Conservation (phyloP, 2,113 vertebrate genomes). For the Plecturocebus donacophilus region DNA sequence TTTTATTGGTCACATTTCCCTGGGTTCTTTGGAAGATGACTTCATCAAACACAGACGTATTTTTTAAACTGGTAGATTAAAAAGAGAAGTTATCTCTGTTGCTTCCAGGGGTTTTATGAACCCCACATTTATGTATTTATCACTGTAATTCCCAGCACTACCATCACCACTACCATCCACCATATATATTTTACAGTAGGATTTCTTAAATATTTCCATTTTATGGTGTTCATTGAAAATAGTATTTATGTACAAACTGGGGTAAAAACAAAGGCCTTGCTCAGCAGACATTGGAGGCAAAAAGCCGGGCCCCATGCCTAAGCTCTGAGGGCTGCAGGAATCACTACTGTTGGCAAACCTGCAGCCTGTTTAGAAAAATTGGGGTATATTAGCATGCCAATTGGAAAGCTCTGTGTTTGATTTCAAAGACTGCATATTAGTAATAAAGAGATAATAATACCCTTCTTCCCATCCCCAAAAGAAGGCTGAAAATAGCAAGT, state of each 20-base stretch:
- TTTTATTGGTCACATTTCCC: background rate
- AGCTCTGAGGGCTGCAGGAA: background rate
- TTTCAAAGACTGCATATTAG: background rate
- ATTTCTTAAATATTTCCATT: background rate
- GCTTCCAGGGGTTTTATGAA: background rate
- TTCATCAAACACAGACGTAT: background rate
- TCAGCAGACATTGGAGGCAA: background rate
- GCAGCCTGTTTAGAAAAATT: background rate
- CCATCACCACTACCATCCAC: background rate
- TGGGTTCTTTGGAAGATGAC: background rate
- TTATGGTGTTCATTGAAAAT: background rate
- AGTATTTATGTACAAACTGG: background rate
- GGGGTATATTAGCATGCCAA: rapidly evolving
- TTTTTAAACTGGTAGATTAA: background rate
- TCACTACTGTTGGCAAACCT: too few relatives aligned
- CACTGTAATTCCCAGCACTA: background rate
- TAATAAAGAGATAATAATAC: background rate
- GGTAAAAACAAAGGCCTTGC: background rate
- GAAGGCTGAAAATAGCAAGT: background rate
- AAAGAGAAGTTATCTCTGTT: background rate
- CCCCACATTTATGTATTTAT: background rate
- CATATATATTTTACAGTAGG: background rate
- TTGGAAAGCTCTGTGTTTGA: background rate
- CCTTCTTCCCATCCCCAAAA: too few relatives aligned
- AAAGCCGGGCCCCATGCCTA: background rate